A percentile compares a stretch with the other conserved stretches of the same genome.
phyloP scores from a whole-genome alignment of 2,113 vertebrate species.

The Plecotus auritus region DNA sequence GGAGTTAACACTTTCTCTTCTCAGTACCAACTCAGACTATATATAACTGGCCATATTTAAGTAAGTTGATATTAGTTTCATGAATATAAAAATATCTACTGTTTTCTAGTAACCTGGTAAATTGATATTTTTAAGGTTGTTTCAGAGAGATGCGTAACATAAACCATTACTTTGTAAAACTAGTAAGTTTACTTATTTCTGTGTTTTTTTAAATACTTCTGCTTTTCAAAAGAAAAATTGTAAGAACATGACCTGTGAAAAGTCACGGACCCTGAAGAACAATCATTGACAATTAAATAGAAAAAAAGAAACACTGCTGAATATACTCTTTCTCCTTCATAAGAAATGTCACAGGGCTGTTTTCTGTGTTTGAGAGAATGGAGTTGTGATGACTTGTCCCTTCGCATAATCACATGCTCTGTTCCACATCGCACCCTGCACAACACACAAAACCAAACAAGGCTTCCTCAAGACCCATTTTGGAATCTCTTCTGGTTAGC shows the following conservation, averaged over 20 bases:
- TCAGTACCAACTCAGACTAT: conserved; percentile 68
- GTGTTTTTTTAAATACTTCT: not conserved
- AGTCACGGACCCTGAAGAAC: not conserved
- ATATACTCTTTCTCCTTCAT: conserved; percentile 14
- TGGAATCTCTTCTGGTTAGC: not conserved
- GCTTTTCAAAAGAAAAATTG: conserved; percentile 26
- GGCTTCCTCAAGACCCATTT: not conserved
- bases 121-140: conserved; percentile 51
- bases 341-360: conserved; percentile 24
- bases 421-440: not conserved
- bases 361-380: not conserved
- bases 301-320: conserved; percentile 9
- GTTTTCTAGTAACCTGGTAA: conserved; percentile 68
- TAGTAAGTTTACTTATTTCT: not conserved
- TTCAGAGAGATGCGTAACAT: not conserved
- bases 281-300: not conserved
- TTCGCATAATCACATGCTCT: not conserved
- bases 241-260: not conserved
- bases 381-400: not conserved
- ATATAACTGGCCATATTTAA: conserved; percentile 70
- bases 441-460: not conserved
- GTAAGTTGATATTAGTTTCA: conserved; percentile 64
- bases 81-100: conserved; percentile 67
- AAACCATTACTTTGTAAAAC: conserved; percentile 37
- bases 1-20: conserved; percentile 65